These are phyloP conservation scores for Chloropsis hardwickii DNA, from an alignment of 2,113 vertebrate genomes.

Conservation along the genomic window DNA sequence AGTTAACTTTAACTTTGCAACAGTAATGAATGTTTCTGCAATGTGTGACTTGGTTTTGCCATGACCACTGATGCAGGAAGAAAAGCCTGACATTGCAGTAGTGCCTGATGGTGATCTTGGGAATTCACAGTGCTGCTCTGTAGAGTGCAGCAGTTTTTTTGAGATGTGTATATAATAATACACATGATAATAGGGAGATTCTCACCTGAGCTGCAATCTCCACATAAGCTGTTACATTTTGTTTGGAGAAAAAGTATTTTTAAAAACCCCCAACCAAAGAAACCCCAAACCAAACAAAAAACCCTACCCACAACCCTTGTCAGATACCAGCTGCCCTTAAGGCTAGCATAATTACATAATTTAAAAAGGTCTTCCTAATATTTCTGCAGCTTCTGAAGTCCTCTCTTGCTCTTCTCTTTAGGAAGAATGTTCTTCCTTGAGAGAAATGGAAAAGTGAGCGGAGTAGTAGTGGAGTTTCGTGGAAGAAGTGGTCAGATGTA, in stretches of 20 bases:
- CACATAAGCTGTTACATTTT: not conserved
- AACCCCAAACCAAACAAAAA: not conserved
- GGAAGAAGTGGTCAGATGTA: not conserved
- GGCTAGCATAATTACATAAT: not conserved
- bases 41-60: not conserved
- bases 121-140: not conserved
- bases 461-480: not conserved
- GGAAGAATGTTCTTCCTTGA: not conserved
- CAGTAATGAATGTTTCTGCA: not conserved
- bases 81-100: not conserved
- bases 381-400: not conserved
- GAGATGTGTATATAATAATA: not conserved
- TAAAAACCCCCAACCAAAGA: not conserved
- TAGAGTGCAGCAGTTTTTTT: not conserved
- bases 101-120: not conserved
- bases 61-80: not conserved
- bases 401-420: not conserved
- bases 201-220: not conserved
- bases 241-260: not conserved
- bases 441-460: not conserved
- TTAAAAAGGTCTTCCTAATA: not conserved
- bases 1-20: not conserved
- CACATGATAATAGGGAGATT: not conserved
- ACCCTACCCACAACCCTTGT: rapidly evolving
- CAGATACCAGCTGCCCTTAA: not conserved